Evolutionary conservation across 2,113 vertebrate species (phyloP).

Genomic region (Oryzias celebensis): DNA sequence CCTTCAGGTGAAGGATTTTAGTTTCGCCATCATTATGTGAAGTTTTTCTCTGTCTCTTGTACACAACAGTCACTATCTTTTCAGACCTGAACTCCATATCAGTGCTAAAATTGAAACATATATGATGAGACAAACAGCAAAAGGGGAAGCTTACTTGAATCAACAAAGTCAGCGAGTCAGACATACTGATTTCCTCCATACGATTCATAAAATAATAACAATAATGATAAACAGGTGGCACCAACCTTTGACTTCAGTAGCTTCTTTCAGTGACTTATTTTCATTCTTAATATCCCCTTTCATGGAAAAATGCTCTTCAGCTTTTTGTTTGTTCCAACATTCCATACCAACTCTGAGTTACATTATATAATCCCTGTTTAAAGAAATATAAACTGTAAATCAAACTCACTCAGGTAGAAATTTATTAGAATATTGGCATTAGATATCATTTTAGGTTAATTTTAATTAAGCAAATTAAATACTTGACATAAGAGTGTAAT

Average conservation of each 20-base stretch:
- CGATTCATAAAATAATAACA: background rate
- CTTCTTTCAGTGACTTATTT: background rate
- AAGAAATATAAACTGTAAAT: slow-evolving; percentile 2
- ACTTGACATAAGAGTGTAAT: too few relatives aligned
- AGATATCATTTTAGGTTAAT: background rate
- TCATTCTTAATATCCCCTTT: background rate
- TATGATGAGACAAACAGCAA: slow-evolving; percentile 10
- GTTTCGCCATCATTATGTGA: too few relatives aligned
- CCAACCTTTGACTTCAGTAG: slow-evolving; percentile 13
- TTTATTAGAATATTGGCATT: too few relatives aligned
- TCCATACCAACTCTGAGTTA: background rate
- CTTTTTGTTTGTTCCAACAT: too few relatives aligned
- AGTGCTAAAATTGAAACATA: slow-evolving; percentile 43
- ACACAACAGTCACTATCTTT: slow-evolving; percentile 29
- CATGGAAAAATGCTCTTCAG: background rate
- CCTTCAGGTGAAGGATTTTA: too few relatives aligned
- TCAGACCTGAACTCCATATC: slow-evolving; percentile 9
- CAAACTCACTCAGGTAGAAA: background rate
- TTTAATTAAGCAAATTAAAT: too few relatives aligned
- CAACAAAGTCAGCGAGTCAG: slow-evolving; percentile 33
- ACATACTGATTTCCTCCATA: slow-evolving; percentile 14
- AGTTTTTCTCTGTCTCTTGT: too few relatives aligned
- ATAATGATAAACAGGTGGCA: background rate
- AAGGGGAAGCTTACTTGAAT: slow-evolving; percentile 30
- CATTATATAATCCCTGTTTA: background rate